These are phyloP conservation scores for Albula glossodonta DNA, from an alignment of 2,113 vertebrate genomes.

Conservation along the genomic window DNA sequence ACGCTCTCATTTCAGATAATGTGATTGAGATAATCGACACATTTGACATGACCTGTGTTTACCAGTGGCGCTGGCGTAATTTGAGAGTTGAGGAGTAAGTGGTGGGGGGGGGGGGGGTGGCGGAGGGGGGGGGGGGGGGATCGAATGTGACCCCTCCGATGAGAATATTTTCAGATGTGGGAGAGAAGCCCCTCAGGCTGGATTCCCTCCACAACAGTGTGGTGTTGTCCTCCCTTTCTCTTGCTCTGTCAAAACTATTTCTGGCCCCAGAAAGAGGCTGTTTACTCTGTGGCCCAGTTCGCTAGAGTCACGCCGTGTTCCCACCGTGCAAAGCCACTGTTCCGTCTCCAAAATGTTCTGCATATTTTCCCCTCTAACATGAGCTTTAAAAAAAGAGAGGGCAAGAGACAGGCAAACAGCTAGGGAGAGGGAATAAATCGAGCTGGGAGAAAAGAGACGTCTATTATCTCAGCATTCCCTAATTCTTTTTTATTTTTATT, in stretches of 20 bases:
- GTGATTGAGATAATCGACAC: slow-evolving; percentile 84
- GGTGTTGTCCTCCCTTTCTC: slow-evolving; percentile 38
- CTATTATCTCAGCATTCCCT: no score
- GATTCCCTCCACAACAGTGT: slow-evolving; percentile 44
- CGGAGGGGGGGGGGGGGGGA: slow-evolving; percentile 73
- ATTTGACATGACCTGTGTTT: slow-evolving; percentile 72
- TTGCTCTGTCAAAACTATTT: slow-evolving; percentile 72
- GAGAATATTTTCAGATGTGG: slow-evolving; percentile 83
- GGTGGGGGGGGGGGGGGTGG: slow-evolving; percentile 59
- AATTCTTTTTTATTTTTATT: no score
- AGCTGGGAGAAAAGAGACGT: slow-evolving; percentile 36
- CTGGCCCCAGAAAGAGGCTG: slow-evolving; percentile 77
- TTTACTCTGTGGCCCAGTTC: slow-evolving; percentile 71
- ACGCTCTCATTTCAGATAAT: slow-evolving; percentile 86
- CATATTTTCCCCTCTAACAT: slow-evolving; percentile 72
- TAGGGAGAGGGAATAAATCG: neutral
- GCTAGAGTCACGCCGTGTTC: slow-evolving; percentile 73
- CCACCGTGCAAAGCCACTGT: slow-evolving; percentile 69
- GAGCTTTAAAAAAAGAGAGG: slow-evolving; percentile 61
- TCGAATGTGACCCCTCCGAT: slow-evolving; percentile 79
- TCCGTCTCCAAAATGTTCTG: slow-evolving; percentile 70
- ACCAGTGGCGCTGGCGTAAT: slow-evolving; percentile 81
- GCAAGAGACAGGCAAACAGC: neutral
- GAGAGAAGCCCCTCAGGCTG: slow-evolving; percentile 72
- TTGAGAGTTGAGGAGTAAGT: slow-evolving; percentile 45